Evolutionary conservation across 2,888 invertebrate species (phyloP), one percentile per base, ranked within the genome.

Genomic region (Elegia similella): DNA sequence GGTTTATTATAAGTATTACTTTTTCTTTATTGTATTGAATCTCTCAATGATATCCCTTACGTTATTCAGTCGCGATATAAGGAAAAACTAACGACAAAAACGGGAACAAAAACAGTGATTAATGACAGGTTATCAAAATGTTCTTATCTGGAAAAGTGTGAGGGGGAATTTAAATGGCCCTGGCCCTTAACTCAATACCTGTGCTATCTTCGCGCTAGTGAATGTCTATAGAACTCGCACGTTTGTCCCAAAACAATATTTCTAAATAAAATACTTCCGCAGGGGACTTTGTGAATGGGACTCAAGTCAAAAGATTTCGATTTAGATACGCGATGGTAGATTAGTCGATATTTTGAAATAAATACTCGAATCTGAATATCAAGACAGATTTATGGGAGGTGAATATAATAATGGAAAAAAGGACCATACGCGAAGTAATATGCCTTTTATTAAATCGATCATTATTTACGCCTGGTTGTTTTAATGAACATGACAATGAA

Each of bases 181-280:
- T 70, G 64, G 66, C 67, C 65, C 65, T 66, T 71, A 72, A 78
- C 75, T 78, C 81, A 73, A 82, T 84, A 82, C 84, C 78, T 77
- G 72, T 59, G 67, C 69, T 67, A 68, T 71, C 67, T 68, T 59
- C 71, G 68, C 67, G 71, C 67, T 62, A 57, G 70, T 62, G 60
- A 73, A 75, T 64, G 73, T 76, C 76, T 82, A 80, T 79, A 65
- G 70, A 68, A 67, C 76, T 69, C 70, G 73, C 73, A 69, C 75
- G 72, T 79, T 78, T 74, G 78, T 73, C 79, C 81, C 79, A 67
- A 83, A 86, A 86, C 86, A 85, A 86, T 87, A 85, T 87, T 86
- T 88, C 81, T 83, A 82, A 84, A 86, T 85, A 87, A 86, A 88
- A 85, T 75, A 83, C 80, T 78, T 75, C 70, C 77, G 73, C 72